Evolutionary conservation across 2,888 invertebrate species (phyloP).

Genomic region (Venusia cambrica): DNA sequence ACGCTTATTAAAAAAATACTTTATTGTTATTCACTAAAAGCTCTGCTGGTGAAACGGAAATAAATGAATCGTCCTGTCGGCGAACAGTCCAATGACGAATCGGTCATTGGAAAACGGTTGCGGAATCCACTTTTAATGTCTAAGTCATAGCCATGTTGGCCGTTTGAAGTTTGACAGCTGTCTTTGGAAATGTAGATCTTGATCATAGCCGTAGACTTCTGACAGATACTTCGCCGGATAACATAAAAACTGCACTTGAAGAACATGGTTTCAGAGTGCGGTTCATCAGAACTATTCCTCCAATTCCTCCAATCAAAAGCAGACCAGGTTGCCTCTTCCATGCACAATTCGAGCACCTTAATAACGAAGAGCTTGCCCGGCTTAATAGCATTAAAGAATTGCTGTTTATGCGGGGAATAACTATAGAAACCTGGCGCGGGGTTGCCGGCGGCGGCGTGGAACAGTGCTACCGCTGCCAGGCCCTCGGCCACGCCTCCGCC

Average conservation of each 20-base stretch:
- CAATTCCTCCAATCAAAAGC: too few species aligned
- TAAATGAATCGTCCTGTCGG: too few species aligned
- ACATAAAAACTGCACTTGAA: constrained; percentile 4
- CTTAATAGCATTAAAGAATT: background rate
- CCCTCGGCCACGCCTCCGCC: constrained; percentile 3
- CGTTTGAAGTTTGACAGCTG: too few species aligned
- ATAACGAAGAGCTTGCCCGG: background rate
- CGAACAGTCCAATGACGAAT: too few species aligned
- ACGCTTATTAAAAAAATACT: too few species aligned
- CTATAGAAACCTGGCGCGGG: constrained; percentile 2
- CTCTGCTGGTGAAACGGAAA: too few species aligned
- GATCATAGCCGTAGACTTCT: constrained; percentile 30
- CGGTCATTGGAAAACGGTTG: too few species aligned
- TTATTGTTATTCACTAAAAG: too few species aligned
- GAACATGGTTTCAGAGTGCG: constrained; percentile 3
- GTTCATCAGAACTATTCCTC: background rate
- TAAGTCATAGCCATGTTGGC: too few species aligned
- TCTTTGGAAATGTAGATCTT: too few species aligned
- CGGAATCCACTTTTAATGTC: too few species aligned
- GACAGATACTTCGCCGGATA: constrained; percentile 12
- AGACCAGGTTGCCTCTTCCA: constrained; percentile 9
- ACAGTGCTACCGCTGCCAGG: constrained; percentile 10
- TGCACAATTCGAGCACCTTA: constrained; percentile 2
- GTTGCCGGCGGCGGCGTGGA: too few species aligned
- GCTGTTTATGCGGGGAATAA: constrained; percentile 3